phyloP scores from a whole-genome alignment of 92 coral and sea anemone species.

The Epizoanthus scotinus region DNA sequence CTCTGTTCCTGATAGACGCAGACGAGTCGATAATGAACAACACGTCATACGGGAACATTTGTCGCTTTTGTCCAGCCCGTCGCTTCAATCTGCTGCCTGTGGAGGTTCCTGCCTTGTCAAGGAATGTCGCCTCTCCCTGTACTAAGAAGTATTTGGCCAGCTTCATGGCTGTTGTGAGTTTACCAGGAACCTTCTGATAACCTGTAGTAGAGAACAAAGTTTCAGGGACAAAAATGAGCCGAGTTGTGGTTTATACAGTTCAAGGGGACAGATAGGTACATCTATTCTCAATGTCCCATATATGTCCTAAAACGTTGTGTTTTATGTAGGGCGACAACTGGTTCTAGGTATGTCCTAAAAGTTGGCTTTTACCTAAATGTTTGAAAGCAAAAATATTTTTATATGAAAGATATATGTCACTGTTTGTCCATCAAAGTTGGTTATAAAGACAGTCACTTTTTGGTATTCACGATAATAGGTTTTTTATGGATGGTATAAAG shows the following conservation, averaged over 20 bases:
- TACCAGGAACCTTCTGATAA: conserved; percentile 60
- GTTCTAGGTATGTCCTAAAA: too few species aligned
- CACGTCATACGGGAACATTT: conserved; percentile 60
- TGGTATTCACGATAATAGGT: too few species aligned
- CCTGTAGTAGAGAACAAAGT: conserved; percentile 41
- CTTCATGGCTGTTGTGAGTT: conserved; percentile 50
- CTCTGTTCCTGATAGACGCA: conserved; percentile 55
- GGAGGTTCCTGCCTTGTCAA: not conserved
- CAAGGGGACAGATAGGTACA: too few species aligned
- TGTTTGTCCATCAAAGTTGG: too few species aligned
- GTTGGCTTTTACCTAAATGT: too few species aligned
- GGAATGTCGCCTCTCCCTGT: conserved; percentile 30
- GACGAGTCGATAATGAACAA: conserved; percentile 80
- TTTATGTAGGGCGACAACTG: too few species aligned
- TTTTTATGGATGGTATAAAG: too few species aligned
- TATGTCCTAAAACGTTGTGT: too few species aligned
- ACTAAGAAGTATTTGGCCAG: conserved; percentile 59
- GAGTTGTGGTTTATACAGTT: not conserved
- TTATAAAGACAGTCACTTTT: too few species aligned
- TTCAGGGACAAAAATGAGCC: not conserved
- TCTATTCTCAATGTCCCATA: too few species aligned
- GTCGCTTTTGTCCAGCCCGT: conserved; percentile 28
- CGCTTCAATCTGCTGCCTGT: conserved; percentile 3
- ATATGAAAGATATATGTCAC: too few species aligned
- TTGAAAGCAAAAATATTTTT: too few species aligned